These are phyloP conservation scores for Mythimna vitellina DNA, from an alignment of 2,888 invertebrate genomes.

Conservation along the genomic window DNA sequence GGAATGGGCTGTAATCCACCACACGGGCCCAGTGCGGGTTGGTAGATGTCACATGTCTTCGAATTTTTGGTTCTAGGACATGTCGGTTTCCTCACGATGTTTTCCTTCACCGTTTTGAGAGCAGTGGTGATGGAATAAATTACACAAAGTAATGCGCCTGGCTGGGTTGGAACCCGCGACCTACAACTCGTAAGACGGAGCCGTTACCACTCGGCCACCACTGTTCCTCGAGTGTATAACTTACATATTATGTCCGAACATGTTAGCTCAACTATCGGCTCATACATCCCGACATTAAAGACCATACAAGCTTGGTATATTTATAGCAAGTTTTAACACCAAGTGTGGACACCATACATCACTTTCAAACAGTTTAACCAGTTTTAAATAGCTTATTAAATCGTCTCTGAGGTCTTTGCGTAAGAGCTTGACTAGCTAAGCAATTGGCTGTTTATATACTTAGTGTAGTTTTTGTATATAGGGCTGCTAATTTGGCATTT, in stretches of 20 bases:
- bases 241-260: not conserved
- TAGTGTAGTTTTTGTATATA: slow-evolving; percentile 28
- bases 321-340: slow-evolving; percentile 68
- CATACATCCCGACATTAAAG: slow-evolving; percentile 22
- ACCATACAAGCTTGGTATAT: slow-evolving; percentile 63
- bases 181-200: no score
- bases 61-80: no score
- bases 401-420: slow-evolving; percentile 48
- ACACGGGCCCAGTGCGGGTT: no score
- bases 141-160: no score
- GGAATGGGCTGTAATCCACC: no score
- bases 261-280: slow-evolving; percentile 13
- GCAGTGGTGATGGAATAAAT: no score
- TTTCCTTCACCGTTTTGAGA: no score
- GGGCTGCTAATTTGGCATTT: slow-evolving; percentile 27
- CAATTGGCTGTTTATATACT: slow-evolving; percentile 23
- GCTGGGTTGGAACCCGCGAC: no score
- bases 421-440: slow-evolving; percentile 26
- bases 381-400: slow-evolving; percentile 67
- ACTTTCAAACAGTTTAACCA: slow-evolving; percentile 66
- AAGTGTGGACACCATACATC: slow-evolving; percentile 70
- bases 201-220: no score
- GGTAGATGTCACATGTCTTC: no score
- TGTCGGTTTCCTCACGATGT: no score
- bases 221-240: no score